Conservation (phyloP, 2,797 vertebrate genomes). For the Poecilia picta region DNA sequence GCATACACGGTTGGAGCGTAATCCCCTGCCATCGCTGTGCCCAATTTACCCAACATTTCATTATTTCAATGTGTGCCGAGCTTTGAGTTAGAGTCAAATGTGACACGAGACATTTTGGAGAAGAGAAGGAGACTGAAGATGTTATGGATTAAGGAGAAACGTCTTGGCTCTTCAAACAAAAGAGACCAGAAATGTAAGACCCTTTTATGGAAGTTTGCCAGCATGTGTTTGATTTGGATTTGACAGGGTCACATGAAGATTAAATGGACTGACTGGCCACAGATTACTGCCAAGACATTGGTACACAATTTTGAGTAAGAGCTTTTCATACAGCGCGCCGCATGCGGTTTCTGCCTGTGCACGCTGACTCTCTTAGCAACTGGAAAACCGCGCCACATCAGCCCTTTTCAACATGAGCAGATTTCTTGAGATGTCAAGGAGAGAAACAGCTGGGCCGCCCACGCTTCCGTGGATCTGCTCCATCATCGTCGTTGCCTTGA, state of each 20-base stretch:
- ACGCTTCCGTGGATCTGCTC: constrained; percentile 52
- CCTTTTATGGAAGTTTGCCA: constrained; percentile 37
- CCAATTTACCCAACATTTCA: too few relatives aligned
- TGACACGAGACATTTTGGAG: not conserved
- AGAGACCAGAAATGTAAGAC: constrained; percentile 34
- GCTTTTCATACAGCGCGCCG: constrained; percentile 38
- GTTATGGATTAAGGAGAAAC: constrained; percentile 18
- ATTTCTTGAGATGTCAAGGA: constrained; percentile 47
- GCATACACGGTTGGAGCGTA: too few relatives aligned
- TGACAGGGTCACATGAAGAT: constrained; percentile 55
- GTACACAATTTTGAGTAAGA: constrained; percentile 49
- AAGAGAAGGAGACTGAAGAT: not conserved
- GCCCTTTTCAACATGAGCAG: constrained; percentile 50
- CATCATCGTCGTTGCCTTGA: constrained; percentile 46
- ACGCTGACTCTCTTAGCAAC: constrained; percentile 52
- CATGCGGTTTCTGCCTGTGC: constrained; percentile 47
- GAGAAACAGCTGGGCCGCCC: constrained; percentile 66
- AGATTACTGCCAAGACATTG: constrained; percentile 58
- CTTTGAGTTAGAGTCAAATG: not conserved
- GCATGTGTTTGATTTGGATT: constrained; percentile 51
- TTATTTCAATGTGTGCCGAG: not conserved
- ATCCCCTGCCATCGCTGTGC: too few relatives aligned
- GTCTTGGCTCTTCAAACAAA: constrained; percentile 38
- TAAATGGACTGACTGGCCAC: constrained; percentile 53
- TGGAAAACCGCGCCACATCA: constrained; percentile 65